These are phyloP conservation scores for Bombus sylvicola DNA, from an alignment of 1,140 invertebrate genomes.

Conservation along the genomic window DNA sequence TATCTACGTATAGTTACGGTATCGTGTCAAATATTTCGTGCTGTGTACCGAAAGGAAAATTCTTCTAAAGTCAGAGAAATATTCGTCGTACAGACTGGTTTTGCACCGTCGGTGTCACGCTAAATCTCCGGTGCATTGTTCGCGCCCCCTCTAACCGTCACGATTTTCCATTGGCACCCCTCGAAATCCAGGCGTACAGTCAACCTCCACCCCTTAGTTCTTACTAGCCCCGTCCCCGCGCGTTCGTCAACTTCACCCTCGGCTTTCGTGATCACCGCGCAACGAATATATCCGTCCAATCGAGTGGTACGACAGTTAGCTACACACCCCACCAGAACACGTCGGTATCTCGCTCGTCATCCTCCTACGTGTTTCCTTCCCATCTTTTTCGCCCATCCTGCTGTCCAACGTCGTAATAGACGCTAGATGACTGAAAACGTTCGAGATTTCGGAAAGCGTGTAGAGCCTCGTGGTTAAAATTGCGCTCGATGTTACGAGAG, in stretches of 20 bases:
- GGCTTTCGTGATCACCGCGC: conserved; percentile 45
- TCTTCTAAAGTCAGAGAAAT: conserved; percentile 37
- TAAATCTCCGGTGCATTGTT: conserved; percentile 78
- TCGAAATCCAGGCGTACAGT: conserved; percentile 59
- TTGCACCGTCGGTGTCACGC: conserved; percentile 75
- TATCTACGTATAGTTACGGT: too few species aligned
- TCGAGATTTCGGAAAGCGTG: background rate
- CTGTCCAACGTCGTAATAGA: background rate
- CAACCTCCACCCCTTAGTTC: conserved; percentile 50
- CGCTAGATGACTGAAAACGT: background rate
- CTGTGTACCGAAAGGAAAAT: background rate
- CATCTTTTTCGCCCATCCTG: background rate
- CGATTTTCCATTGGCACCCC: conserved; percentile 76
- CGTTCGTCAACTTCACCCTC: conserved; percentile 46
- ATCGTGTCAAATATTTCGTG: background rate
- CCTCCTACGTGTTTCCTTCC: background rate
- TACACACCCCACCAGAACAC: conserved; percentile 14
- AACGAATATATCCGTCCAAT: conserved; percentile 49
- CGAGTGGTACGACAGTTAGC: conserved; percentile 46
- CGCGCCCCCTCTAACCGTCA: conserved; percentile 75
- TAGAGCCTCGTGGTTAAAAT: background rate
- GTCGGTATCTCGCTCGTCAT: conserved; percentile 16
- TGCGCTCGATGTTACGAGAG: background rate
- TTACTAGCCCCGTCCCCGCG: conserved; percentile 39
- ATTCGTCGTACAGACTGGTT: conserved; percentile 61